Base-by-base conservation (phyloP, 92 coral and sea anemone genomes). In the Zoanthus solanderi region DNA sequence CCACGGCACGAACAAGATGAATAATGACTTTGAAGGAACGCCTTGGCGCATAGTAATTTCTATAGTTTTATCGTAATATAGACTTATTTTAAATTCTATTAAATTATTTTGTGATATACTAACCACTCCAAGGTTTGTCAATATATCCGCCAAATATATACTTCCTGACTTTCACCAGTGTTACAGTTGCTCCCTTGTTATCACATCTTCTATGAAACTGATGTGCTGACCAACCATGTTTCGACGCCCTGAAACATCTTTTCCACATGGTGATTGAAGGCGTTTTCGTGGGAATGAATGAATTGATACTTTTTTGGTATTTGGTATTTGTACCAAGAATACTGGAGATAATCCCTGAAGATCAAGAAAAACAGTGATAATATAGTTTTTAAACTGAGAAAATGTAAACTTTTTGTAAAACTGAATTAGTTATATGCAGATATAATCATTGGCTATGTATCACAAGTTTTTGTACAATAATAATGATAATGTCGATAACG, bases 81-180 rank as follows among this genome's bases (percentile, higher is more conserved):
- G 23, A 23, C 23, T 23, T 23, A 23, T 23, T 23, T 23, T 23
- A 23, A 23, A 0, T 23, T 23, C 23, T 23, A 23, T 23, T 23
- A 23, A 23, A 23, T 23, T 23, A 23, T 23, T 23, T 23, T 23
- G 23, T 23, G 23, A 23, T 23, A 23, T 23, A 23, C 23, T 23
- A 23, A 23, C 23, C 32, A 44, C 34, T 44, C 84, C 84, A 79
- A 2, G 74, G 29, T 32, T 42, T 72, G 68, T 65, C 44, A 37
- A 63, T 44, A 47, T 79, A 79, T 61, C 84, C 84, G 0, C 84
- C 84, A 79, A 79, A 79, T n/a, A 79, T 79, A n/a, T 79, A 79
- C 12, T 65, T 9, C 12, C 74, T 57, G 7, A 79, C 84, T 42
- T 67, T 63, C 0, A 79, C 84, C 72, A 79, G 74, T 44, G 84